Evolutionary conservation across 2,113 vertebrate genomes (phyloP).

Genomic region (Suncus etruscus): DNA sequence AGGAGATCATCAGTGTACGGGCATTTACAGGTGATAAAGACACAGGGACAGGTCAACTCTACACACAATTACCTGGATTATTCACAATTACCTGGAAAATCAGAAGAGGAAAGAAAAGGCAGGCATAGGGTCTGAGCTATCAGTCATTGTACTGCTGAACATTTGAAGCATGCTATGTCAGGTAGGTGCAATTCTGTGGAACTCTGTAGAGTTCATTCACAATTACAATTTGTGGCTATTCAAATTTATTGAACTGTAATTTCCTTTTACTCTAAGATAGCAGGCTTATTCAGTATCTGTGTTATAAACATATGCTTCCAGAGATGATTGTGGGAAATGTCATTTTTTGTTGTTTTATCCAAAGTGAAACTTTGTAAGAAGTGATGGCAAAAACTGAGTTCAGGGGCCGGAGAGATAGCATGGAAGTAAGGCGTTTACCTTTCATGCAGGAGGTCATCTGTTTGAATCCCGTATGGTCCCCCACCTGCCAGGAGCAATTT

Average conservation of each 20-base stretch:
- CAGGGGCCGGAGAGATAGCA: no score
- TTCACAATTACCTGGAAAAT: neutral
- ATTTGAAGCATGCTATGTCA: fast-evolving
- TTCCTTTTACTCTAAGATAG: neutral
- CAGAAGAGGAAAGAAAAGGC: neutral
- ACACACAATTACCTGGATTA: no score
- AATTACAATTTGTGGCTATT: no score
- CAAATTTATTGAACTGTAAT: no score
- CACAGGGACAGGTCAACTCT: fast-evolving
- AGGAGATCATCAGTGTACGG: neutral
- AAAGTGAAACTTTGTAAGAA: neutral
- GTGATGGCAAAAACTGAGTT: neutral
- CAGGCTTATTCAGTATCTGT: fast-evolving
- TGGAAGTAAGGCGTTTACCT: no score
- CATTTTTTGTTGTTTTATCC: neutral
- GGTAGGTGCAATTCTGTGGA: fast-evolving
- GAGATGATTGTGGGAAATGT: neutral
- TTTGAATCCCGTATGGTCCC: no score
- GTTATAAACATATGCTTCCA: neutral
- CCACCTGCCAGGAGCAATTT: no score
- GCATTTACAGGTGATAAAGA: neutral
- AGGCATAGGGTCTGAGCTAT: neutral
- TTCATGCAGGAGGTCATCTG: no score
- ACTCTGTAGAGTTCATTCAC: neutral
- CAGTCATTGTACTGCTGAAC: fast-evolving